Base-by-base conservation (phyloP, 2,888 invertebrate genomes). In the Drosophila formosana region DNA sequence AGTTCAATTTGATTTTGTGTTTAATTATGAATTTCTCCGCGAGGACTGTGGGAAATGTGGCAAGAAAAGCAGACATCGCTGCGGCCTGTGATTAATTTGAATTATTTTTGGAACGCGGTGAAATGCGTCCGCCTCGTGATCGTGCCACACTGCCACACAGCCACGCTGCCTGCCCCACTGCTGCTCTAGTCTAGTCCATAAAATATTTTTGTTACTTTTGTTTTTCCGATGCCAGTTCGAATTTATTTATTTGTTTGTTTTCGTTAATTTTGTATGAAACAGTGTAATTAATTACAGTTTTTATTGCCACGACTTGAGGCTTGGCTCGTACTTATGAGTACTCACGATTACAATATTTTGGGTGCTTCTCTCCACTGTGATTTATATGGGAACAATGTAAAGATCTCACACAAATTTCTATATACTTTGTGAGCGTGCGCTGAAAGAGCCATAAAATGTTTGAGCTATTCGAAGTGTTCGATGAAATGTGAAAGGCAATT, bases 211-310 rank as follows among this genome's bases (percentile, higher is more conserved):
- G 43, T 30, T 28, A 28, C 49, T 56, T 63, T 56, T 56, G 56
- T 52, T 41, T 23, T 66, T 39, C 41, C 57, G 32, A 26, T 46
- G 73, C 64, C 66, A 60, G 69, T 23, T 75, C 69, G 45, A 57
- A 79, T 79, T 78, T 88, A 73, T 83, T 86, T 88, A 73, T 86
- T 82, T 84, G 71, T 80, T 76, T 78, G 68, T 70, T 80, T 71
- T 77, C 61, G 49, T 65, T 78, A 73, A 73, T 74, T 80, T 66
- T 65, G 66, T 70, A 75, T 64, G 79, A 80, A 77, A 63, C 58
- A 73, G 37, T 60, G 79, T 89, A 86, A 86, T 88, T 86, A 86
- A 86, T 86, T 79, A 89, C 80, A 76, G 57, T 80, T 84, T 87
- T 89, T 88, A 89, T 88, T 80, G 78, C 66, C 68, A 49, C 72